A percentile compares a stretch with the other conserved stretches of the same genome.
Evolutionary conservation across 2,113 vertebrate genomes (phyloP).

Genomic region (Atlantisia rogersi): DNA sequence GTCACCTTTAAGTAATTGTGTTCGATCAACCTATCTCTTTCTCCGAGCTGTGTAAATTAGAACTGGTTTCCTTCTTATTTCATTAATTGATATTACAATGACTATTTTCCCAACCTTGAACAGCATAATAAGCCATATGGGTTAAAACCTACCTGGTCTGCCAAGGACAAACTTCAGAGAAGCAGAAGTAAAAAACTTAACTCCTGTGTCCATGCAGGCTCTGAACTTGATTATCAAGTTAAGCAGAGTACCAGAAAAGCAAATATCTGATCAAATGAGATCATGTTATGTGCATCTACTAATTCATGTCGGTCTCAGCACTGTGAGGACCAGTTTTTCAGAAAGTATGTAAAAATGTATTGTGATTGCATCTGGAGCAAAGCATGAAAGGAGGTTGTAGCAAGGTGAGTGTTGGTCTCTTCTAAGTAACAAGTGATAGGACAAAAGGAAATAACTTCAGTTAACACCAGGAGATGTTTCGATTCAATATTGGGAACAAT

Average conservation of each 20-base stretch:
- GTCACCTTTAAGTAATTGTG: not conserved
- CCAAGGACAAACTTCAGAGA: not conserved
- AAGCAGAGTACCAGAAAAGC: not conserved
- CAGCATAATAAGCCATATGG: not conserved
- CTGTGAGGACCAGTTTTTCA: not conserved
- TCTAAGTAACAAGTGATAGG: too few species aligned
- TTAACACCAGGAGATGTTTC: too few species aligned
- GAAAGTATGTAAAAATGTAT: not conserved
- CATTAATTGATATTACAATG: not conserved
- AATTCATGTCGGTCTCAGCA: not conserved
- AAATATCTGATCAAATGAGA: not conserved
- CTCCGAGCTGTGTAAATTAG: not conserved
- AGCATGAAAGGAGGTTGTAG: too few species aligned
- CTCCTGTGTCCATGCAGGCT: not conserved
- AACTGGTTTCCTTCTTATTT: not conserved
- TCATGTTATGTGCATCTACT: fast-evolving
- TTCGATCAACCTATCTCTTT: not conserved
- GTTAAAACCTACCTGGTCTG: not conserved
- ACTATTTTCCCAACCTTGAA: not conserved
- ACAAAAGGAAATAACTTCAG: too few species aligned
- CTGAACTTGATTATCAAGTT: not conserved
- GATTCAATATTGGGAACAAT: too few species aligned
- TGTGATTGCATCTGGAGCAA: not conserved
- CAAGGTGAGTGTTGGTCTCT: too few species aligned
- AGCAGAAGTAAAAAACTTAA: not conserved